Conservation (phyloP, 2,888 invertebrate species). For the Leucophenga montana region DNA sequence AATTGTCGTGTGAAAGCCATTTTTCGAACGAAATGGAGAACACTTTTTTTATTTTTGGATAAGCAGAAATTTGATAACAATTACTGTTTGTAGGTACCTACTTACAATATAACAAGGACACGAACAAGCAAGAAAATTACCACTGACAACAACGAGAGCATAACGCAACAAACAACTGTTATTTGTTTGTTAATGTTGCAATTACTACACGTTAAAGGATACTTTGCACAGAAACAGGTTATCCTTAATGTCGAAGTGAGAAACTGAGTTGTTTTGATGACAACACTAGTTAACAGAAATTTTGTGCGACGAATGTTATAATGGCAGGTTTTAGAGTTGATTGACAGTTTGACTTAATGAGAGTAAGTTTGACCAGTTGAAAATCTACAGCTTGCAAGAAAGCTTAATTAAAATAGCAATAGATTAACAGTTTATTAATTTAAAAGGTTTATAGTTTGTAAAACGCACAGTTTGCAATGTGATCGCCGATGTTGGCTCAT, state of each 20-base stretch:
- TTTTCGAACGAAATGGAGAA: background rate
- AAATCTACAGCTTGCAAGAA: no score
- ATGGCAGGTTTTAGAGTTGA: background rate
- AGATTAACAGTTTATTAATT: no score
- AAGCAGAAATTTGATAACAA: slow-evolving; percentile 22
- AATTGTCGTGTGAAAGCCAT: slow-evolving; percentile 2
- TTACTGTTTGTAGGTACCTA: background rate
- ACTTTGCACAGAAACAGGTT: background rate
- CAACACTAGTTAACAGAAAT: background rate
- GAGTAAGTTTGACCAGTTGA: no score
- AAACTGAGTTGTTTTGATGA: no score
- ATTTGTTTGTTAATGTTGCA: slow-evolving; percentile 19
- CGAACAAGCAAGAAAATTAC: background rate
- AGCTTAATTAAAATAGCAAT: no score
- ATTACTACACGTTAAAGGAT: slow-evolving; percentile 23
- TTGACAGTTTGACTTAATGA: background rate
- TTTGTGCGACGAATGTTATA: background rate
- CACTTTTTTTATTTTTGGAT: background rate
- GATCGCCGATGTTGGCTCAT: no score
- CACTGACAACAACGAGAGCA: background rate
- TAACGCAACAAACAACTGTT: background rate
- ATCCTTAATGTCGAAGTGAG: no score
- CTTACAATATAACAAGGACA: background rate
- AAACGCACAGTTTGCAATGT: no score
- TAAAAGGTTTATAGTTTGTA: no score